These are phyloP conservation scores for Onychostruthus taczanowskii DNA, from an alignment of 2,113 vertebrate genomes.

Conservation along the genomic window DNA sequence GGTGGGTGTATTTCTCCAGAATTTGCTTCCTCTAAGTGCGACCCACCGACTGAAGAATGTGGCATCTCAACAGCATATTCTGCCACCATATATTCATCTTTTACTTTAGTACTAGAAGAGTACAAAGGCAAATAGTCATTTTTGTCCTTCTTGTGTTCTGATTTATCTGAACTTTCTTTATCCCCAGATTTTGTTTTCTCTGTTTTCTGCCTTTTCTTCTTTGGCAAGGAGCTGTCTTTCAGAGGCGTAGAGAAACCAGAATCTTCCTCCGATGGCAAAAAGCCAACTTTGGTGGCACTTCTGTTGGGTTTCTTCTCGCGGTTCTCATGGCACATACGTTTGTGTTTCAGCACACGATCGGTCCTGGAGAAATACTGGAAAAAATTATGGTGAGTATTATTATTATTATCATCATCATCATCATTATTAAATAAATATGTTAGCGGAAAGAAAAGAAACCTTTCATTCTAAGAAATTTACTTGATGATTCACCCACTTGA, in stretches of 20 bases:
- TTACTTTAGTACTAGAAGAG: conserved; percentile 89
- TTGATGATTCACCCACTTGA: background rate
- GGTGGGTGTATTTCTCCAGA: conserved; percentile 87
- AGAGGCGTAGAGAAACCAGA: conserved; percentile 76
- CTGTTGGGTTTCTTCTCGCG: conserved; percentile 89
- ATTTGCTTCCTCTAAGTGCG: conserved; percentile 80
- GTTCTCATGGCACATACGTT: conserved; percentile 99
- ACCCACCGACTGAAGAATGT: conserved; percentile 79
- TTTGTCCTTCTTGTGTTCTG: conserved; percentile 83
- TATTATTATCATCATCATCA: background rate
- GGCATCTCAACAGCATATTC: conserved; percentile 93
- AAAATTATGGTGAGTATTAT: background rate
- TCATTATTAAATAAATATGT: background rate
- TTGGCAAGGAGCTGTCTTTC: conserved; percentile 91
- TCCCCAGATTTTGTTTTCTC: conserved; percentile 81
- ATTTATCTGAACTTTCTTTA: conserved; percentile 79
- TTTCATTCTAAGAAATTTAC: background rate
- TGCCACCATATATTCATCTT: conserved; percentile 92
- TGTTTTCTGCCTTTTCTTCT: conserved; percentile 93
- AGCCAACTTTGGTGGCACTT: conserved; percentile 84
- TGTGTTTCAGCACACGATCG: conserved; percentile 97
- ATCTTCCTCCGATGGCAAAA: conserved; percentile 80
- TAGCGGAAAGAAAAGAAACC: background rate
- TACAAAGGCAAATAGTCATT: conserved; percentile 88
- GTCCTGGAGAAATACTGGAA: conserved; percentile 96